Base-by-base conservation (phyloP, 2,113 vertebrate genomes). In the Petrocephalus microphthalmus region DNA sequence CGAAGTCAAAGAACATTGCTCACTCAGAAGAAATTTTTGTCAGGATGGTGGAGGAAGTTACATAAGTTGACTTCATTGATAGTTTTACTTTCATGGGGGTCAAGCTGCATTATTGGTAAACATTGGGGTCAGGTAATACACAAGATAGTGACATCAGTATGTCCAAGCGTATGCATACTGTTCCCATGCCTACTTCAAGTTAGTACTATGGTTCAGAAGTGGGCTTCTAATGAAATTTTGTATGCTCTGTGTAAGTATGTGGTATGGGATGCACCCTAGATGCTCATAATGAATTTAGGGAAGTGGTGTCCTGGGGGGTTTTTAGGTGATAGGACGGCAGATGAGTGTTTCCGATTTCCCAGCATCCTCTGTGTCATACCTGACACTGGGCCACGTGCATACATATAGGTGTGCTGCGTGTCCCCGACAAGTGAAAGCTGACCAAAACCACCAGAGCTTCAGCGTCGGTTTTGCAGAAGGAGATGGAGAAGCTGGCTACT, bases 401-500 rank as follows among this genome's bases (percentile, higher is more conserved):
- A 22, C 45, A 22, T 45, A 42, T 49, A 42, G 45, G 42, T 49
- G 37, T 33, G 37, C 67, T 74, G 29, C 8, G 45, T 49, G 22
- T 83, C 81, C 37, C 5, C 17, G 4, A 51, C 45, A 49, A 51
- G 81, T 51, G 20, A 84, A 52, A 84, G 10, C 82, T n/a, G 47
- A 11, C 82, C 10, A 52, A 52, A 15, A 51, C 42, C 47, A 84
- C n/a, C 17, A 84, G 45, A 49, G 7, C 45, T 64, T 29, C 45
- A 84, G 37, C 8, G 10, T 19, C 52, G 2, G 84, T 11, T 57
- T 33, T 86, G 33, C 57, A 17, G 49, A 71, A 33, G 15, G 47
- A 74, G 52, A 86, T 54, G 60, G 88, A 85, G 83, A 89, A 86
- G 60, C 60, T 85, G n/a, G 49, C 71, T 20, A 52, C 49, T 49